These are phyloP conservation scores for Pandemis heparana DNA, from an alignment of 2,888 invertebrate genomes.

Conservation along the genomic window DNA sequence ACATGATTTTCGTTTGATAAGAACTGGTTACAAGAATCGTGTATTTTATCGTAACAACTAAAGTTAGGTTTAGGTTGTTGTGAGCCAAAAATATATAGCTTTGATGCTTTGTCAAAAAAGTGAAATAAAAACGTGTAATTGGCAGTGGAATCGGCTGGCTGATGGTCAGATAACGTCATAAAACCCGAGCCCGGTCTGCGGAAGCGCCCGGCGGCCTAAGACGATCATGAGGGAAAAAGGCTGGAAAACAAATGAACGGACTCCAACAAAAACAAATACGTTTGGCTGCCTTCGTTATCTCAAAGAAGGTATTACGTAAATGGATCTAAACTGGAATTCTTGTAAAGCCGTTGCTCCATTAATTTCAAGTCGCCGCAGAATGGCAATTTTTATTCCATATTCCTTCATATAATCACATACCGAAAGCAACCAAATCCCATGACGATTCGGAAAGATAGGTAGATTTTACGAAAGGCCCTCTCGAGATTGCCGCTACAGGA, in stretches of 20 bases:
- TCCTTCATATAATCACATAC: constrained; percentile 15
- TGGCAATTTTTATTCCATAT: constrained; percentile 22
- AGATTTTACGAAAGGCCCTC: constrained; percentile 11
- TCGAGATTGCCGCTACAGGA: constrained; percentile 17
- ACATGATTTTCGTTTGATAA: no score
- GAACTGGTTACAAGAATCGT: no score
- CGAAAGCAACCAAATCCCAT: constrained; percentile 2
- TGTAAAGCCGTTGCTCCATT: constrained; percentile 11
- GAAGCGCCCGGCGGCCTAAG: not conserved
- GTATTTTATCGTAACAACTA: no score
- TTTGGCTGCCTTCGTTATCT: constrained; percentile 17
- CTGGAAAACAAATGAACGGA: constrained; percentile 12
- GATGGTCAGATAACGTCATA: constrained; percentile 4
- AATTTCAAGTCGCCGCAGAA: constrained; percentile 13
- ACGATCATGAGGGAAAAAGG: constrained; percentile 7
- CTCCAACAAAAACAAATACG: constrained; percentile 22
- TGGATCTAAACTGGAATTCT: constrained; percentile 12
- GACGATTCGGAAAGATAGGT: constrained; percentile 17
- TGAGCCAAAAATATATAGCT: not conserved
- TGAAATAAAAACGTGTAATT: not conserved
- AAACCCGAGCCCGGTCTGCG: not conserved
- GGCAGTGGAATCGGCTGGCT: not conserved
- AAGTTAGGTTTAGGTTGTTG: no score
- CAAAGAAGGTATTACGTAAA: constrained; percentile 30
- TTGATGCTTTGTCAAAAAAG: not conserved